Evolutionary conservation across 2,888 invertebrate genomes (phyloP).

Genomic region (Gymnosoma rotundatum): DNA sequence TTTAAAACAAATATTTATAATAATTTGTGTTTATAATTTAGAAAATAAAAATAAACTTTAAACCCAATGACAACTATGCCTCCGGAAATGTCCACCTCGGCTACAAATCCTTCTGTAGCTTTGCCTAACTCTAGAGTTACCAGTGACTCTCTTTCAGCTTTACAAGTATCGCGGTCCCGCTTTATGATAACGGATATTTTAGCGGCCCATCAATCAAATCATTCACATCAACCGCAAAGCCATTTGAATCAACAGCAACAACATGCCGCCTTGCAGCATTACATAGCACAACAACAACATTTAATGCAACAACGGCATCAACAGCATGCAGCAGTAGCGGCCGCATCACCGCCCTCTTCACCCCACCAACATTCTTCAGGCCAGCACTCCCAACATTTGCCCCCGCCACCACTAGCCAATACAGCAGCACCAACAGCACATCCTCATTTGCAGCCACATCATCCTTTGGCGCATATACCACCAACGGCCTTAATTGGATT

Average conservation of each 20-base stretch:
- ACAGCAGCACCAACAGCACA: conserved; percentile 41
- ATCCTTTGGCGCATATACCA: conserved; percentile 75
- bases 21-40: conserved; percentile 12
- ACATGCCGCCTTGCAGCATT: conserved; percentile 75
- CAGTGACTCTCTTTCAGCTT: conserved; percentile 83
- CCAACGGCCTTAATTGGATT: conserved; percentile 71
- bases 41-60: neutral
- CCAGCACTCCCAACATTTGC: conserved; percentile 56
- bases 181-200: conserved; percentile 96
- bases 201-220: conserved; percentile 82
- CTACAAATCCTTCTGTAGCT: conserved; percentile 74
- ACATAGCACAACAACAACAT: conserved; percentile 78
- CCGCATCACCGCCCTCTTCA: conserved; percentile 75
- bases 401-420: conserved; percentile 67
- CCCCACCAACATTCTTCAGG: conserved; percentile 62
- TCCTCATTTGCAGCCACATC: conserved; percentile 72
- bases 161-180: conserved; percentile 88
- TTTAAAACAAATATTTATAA: neutral
- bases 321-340: conserved; percentile 73
- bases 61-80: conserved; percentile 80
- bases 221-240: conserved; percentile 75
- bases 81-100: conserved; percentile 79
- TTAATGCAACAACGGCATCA: conserved; percentile 73
- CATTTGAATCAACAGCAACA: conserved; percentile 74
- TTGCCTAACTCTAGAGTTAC: conserved; percentile 65